These are phyloP conservation scores for Athalia circularis DNA, from an alignment of 2,888 invertebrate genomes.

Conservation along the genomic window DNA sequence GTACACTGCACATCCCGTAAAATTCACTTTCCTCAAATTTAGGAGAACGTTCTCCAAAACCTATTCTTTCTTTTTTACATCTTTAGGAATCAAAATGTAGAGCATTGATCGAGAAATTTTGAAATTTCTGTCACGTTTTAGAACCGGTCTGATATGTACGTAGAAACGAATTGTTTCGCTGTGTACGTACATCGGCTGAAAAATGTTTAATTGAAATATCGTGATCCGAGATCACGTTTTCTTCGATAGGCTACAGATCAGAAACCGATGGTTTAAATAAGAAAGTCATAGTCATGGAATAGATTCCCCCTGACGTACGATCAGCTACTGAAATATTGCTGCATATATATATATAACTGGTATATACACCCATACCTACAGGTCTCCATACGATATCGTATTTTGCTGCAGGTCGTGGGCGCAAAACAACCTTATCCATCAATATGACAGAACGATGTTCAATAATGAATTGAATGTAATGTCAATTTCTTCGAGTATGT, in stretches of 20 bases:
- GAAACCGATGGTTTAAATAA: neutral
- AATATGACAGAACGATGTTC: constrained; percentile 39
- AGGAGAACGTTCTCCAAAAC: too few species aligned
- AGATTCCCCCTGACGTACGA: constrained; percentile 34
- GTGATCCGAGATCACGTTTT: constrained; percentile 5
- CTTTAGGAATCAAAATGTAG: too few species aligned
- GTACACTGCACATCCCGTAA: too few species aligned
- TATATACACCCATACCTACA: too few species aligned
- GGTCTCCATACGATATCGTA: neutral
- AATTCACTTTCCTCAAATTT: too few species aligned
- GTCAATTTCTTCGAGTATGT: constrained; percentile 37
- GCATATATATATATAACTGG: neutral
- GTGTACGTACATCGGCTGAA: neutral
- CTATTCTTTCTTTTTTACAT: too few species aligned
- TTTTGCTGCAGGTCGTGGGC: neutral
- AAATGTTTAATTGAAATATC: constrained; percentile 35
- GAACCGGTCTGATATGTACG: neutral
- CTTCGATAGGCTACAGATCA: neutral
- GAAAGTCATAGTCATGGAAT: neutral
- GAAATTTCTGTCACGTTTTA: too few species aligned
- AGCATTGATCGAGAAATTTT: too few species aligned
- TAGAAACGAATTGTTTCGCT: neutral
- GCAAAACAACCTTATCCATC: constrained; percentile 41
- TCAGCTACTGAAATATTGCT: constrained; percentile 43
- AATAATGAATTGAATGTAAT: constrained; percentile 38